Evolutionary conservation across 2,888 invertebrate genomes (phyloP), one percentile per base, ranked within the genome.

Genomic region (Drosophila colorata): DNA sequence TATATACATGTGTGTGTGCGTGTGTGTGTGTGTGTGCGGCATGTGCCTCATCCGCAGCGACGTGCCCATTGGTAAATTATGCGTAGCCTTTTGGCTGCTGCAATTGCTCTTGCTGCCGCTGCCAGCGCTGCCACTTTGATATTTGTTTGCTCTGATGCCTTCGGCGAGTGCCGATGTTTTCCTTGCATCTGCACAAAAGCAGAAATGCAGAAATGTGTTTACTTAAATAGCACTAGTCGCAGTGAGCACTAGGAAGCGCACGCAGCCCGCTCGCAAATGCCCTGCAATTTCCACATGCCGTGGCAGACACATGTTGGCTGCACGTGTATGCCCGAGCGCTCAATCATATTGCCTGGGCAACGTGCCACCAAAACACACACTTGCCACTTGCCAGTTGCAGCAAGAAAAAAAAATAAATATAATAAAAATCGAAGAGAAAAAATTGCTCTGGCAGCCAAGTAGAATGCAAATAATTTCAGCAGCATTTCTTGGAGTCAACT

Each of bases 141-240:
- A 40, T 86, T 86, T 88, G 77, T 82, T 71, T 72, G 74, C 65
- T 57, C 69, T 73, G 57, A 48, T 74, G 71, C 69, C 76, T 71
- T 70, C 55, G 40, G 78, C 57, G 31, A 49, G 31, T 60, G 52
- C 28, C 59, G 65, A 72, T 78, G 67, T 60, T 74, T 84, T 68
- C 44, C 49, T 49, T 55, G 60, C 65, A 51, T 55, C 48, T 56
- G 58, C 69, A 52, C 46, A 44, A 69, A 52, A 14, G 57, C 46
- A 53, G 31, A 58, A 64, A 46, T 59, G 49, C 63, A 55, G 64
- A 80, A 86, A 80, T 84, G 69, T 80, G 74, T 88, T 83, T 85
- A 87, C 76, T 88, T 85, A 88, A 88, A 87, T 73, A 73, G 70
- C 61, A 37, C 16, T n/a, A 88, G 84, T 73, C 71, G 70, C 61